These are phyloP conservation scores for Takifugu flavidus DNA, from an alignment of 2,113 vertebrate genomes.

Conservation along the genomic window DNA sequence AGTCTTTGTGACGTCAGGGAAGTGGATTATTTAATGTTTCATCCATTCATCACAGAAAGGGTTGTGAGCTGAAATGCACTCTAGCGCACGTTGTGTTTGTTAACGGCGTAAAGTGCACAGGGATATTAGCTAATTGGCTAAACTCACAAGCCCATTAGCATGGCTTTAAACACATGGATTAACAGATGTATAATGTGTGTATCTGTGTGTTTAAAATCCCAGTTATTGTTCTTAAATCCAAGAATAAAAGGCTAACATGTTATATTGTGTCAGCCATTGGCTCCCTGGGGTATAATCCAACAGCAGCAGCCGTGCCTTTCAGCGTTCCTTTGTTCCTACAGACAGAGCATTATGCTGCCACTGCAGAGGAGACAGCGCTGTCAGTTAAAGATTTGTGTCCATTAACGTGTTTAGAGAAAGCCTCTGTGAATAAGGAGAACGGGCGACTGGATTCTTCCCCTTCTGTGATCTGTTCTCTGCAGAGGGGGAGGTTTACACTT, in stretches of 20 bases:
- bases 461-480: conserved; percentile 22
- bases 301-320: conserved; percentile 27
- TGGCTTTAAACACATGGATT: conserved; percentile 15
- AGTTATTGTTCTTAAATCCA: conserved; percentile 22
- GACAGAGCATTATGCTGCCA: conserved; percentile 39
- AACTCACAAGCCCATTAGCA: not conserved
- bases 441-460: conserved; percentile 16
- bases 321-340: conserved; percentile 45
- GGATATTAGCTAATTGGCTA: not conserved
- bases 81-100: not conserved
- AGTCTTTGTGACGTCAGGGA: not conserved
- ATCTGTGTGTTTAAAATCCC: not conserved
- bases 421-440: conserved; percentile 8
- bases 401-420: conserved; percentile 26
- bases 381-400: conserved; percentile 40
- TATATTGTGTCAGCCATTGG: conserved; percentile 35
- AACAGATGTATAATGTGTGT: conserved; percentile 16
- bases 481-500: conserved; percentile 94
- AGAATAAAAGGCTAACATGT: conserved; percentile 44
- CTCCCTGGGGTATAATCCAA: conserved; percentile 41
- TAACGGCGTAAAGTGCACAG: not conserved
- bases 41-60: too few relatives aligned
- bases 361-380: conserved; percentile 40
- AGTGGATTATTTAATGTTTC: not conserved
- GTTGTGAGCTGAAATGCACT: too few relatives aligned